Evolutionary conservation across 1,140 invertebrate species (phyloP), one percentile per base, ranked within the genome.

Genomic region (Papilio polyxenes): DNA sequence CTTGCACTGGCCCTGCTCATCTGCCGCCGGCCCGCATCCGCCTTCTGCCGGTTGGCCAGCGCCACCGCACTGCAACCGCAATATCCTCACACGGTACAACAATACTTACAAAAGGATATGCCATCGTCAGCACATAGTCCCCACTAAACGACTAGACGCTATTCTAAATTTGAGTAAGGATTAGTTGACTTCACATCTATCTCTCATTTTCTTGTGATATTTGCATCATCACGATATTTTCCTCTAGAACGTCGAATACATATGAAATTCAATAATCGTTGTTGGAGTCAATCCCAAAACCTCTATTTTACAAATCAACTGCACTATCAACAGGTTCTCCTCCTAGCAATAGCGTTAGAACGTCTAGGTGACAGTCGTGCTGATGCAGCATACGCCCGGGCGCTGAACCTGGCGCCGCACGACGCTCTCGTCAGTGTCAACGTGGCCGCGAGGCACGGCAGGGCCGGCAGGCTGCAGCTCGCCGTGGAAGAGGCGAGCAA

Each of bases 321-420:
- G 15, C 48, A 7, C 48, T 15, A 53, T 15, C 51, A 15, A 53
- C 78, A 94, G 93, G 89, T 94, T 0, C 87, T 94, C 2, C 83
- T 94, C 13, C 92, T 94, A 85, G 92, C 85, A 31, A 89, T 94
- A 56, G 87, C 91, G 0, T 80, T 94, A 75, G 92, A 94, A 79
- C 89, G 91, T 17, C 76, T 94, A 8, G 90, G 88, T 0, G 93
- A 94, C 82, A 87, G 82, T 20, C 86, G 93, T 65, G 87, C 92
- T 1, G 93, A 94, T 78, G 87, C 92, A 2, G 93, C 93, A 6
- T 94, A 90, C 51, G 79, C 84, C 0, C 74, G 90, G 40, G 93
- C 93, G 0, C 86, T 84, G 2, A 81, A 65, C 0, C 81, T 94
- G 15, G 86, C 86, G 3, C 87, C 89, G 1, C 84, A 89, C 20